Conservation (phyloP, 2,888 invertebrate species). For the Meliscaeva auricollis region DNA sequence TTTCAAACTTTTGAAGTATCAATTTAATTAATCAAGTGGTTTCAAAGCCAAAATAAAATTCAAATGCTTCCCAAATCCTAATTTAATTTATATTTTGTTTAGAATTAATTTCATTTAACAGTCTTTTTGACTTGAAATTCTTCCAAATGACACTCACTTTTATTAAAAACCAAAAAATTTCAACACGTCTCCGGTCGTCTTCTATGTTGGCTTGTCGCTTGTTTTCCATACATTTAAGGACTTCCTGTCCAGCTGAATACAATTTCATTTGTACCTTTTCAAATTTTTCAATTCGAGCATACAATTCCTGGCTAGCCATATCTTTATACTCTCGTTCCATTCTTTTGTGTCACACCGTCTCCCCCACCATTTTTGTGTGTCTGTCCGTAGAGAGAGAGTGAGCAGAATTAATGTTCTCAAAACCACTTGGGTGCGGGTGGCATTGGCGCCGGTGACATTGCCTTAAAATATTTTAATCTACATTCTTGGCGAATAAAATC, state of each 20-base stretch:
- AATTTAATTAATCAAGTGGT: no score
- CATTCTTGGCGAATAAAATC: conserved; percentile 69
- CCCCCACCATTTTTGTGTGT: conserved; percentile 8
- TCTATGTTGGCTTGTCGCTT: no score
- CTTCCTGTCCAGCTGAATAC: conserved; percentile 25
- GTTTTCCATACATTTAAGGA: conserved; percentile 18
- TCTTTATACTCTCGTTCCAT: background rate
- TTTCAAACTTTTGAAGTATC: no score
- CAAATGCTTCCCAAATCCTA: background rate
- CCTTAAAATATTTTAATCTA: conserved; percentile 71
- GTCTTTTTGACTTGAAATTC: background rate
- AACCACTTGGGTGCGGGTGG: conserved; percentile 41
- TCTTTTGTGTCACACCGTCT: conserved; percentile 3
- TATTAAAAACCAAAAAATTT: conserved; percentile 4
- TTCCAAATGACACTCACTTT: background rate
- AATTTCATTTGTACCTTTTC: conserved; percentile 46
- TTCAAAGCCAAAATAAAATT: no score
- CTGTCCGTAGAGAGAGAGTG: background rate
- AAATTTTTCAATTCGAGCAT: conserved; percentile 40
- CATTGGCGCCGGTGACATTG: conserved; percentile 41
- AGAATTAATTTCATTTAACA: background rate
- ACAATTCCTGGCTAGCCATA: conserved; percentile 38
- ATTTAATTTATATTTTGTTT: background rate
- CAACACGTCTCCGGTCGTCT: conserved; percentile 1
- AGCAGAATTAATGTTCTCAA: conserved; percentile 58